Conservation (phyloP, 2,888 invertebrate species). For the Tipula helvola region DNA sequence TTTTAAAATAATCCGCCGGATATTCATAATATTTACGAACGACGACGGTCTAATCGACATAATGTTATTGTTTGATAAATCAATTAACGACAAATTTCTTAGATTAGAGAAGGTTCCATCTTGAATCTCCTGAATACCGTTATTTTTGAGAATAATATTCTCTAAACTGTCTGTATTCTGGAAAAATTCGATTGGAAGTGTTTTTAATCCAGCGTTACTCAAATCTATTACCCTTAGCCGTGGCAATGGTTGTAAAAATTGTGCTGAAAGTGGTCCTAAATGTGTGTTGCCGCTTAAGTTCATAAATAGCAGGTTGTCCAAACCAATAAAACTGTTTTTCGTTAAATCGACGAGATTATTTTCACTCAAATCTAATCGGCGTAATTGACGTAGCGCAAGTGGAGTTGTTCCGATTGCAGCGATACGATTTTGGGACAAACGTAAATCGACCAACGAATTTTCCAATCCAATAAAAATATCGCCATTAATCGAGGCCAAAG, state of each 20-base stretch:
- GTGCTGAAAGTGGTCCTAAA: slow-evolving; percentile 48
- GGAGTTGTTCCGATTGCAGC: slow-evolving; percentile 52
- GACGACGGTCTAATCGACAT: slow-evolving; percentile 59
- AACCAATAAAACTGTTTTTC: slow-evolving; percentile 49
- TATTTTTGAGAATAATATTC: slow-evolving; percentile 56
- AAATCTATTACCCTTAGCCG: slow-evolving; percentile 59
- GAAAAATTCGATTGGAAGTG: slow-evolving; percentile 58
- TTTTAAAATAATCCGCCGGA: slow-evolving; percentile 56
- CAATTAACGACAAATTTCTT: slow-evolving; percentile 57
- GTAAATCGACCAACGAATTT: slow-evolving; percentile 54
- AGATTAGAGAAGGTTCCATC: slow-evolving; percentile 67
- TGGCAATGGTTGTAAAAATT: slow-evolving; percentile 56
- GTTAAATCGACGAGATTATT: slow-evolving; percentile 65
- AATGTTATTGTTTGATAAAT: slow-evolving; percentile 69
- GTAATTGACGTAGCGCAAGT: slow-evolving; percentile 48
- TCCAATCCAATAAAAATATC: slow-evolving; percentile 69
- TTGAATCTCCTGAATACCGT: slow-evolving; percentile 62
- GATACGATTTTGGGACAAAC: slow-evolving; percentile 62
- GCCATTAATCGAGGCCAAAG: slow-evolving; percentile 54
- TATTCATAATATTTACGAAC: slow-evolving; percentile 64
- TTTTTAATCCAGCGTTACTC: slow-evolving; percentile 59
- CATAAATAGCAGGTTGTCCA: slow-evolving; percentile 54
- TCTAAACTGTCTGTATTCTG: slow-evolving; percentile 52
- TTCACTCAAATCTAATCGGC: slow-evolving; percentile 62
- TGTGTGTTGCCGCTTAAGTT: slow-evolving; percentile 67